phyloP scores from a whole-genome alignment of 2,113 vertebrate genomes.

The Neolamprologus longior region DNA sequence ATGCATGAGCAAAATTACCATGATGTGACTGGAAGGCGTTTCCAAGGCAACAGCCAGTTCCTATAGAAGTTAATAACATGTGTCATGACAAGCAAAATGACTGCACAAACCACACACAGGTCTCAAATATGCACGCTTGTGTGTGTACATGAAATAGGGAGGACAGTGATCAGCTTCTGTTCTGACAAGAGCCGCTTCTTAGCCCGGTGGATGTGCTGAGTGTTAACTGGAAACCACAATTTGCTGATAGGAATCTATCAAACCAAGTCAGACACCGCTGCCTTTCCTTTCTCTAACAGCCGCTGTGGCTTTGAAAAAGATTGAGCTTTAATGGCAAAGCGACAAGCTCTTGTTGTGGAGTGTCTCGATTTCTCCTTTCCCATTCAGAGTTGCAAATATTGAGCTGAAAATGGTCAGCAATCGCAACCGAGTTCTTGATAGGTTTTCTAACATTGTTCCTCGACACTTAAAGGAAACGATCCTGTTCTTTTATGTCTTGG shows the following conservation, averaged over 20 bases:
- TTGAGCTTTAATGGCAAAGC: background rate
- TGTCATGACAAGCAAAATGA: constrained; percentile 2
- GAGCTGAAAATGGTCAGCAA: background rate
- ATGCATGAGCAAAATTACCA: background rate
- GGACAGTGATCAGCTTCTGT: background rate
- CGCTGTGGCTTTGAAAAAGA: background rate
- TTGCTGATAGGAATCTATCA: background rate
- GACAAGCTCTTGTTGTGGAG: background rate
- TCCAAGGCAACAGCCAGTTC: constrained; percentile 42
- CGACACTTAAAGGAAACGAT: background rate
- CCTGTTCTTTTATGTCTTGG: background rate
- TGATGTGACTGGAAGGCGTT: constrained; percentile 15
- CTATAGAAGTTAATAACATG: constrained; percentile 49
- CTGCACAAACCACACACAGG: background rate
- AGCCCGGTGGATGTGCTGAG: background rate
- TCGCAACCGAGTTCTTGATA: background rate
- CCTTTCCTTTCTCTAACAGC: background rate
- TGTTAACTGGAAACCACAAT: background rate
- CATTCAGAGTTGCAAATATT: background rate
- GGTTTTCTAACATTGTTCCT: background rate
- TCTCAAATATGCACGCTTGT: background rate
- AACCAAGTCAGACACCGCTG: background rate
- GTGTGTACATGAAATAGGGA: background rate
- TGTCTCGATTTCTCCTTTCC: background rate
- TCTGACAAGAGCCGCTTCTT: background rate